Conservation (phyloP, 2,888 invertebrate species). For the Orchesellides sinensis region DNA sequence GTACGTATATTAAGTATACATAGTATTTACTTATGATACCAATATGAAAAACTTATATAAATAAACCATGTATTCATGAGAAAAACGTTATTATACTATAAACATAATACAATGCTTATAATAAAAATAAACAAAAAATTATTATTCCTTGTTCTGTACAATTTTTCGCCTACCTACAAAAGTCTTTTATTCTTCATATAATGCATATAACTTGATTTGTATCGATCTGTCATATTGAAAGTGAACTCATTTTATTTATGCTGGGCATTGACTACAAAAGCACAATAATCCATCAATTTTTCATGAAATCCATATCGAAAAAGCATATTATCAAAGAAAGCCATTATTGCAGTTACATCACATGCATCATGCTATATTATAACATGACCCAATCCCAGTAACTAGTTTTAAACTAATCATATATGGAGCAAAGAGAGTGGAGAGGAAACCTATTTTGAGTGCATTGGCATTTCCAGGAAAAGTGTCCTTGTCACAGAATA, state of each 20-base stretch:
- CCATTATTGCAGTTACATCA: no score
- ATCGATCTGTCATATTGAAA: neutral
- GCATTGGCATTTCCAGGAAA: slow-evolving; percentile 67
- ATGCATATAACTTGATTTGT: no score
- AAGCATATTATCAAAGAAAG: no score
- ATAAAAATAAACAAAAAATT: slow-evolving; percentile 6
- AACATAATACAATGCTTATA: slow-evolving; percentile 12
- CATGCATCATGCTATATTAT: no score
- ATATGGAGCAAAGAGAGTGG: no score
- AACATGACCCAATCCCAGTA: slow-evolving; percentile 5
- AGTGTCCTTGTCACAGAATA: slow-evolving; percentile 60
- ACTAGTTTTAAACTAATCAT: neutral
- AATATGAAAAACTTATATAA: neutral
- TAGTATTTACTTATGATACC: slow-evolving; percentile 1
- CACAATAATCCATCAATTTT: no score
- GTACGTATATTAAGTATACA: neutral
- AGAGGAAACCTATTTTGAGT: slow-evolving; percentile 61
- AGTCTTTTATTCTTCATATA: no score
- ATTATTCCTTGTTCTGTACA: slow-evolving; percentile 23
- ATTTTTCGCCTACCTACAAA: no score
- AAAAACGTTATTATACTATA: slow-evolving; percentile 6
- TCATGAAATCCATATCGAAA: no score
- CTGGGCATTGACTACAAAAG: no score
- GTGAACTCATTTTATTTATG: neutral
- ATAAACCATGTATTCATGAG: slow-evolving; percentile 9